Evolutionary conservation across 2,113 vertebrate genomes (phyloP).

Genomic region (Progne subis): DNA sequence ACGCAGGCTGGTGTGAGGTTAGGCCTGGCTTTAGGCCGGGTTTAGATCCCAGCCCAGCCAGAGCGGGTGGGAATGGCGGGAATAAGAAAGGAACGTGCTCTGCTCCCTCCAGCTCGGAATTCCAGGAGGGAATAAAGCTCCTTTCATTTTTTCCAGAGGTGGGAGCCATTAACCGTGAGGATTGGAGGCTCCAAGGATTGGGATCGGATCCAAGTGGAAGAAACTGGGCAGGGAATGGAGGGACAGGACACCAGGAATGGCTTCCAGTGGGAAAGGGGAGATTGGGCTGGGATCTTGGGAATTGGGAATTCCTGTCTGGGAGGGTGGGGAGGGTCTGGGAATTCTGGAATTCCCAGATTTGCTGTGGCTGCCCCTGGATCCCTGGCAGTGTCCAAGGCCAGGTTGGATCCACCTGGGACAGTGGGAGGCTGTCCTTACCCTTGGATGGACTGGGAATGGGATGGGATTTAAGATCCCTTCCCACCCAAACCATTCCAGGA

Average conservation of each 20-base stretch:
- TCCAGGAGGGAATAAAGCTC: not conserved
- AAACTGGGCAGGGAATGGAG: fast-evolving
- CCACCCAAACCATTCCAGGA: too few species aligned
- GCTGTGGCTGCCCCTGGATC: not conserved
- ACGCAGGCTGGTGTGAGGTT: not conserved
- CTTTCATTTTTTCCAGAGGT: not conserved
- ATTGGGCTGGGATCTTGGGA: not conserved
- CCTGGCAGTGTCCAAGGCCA: fast-evolving
- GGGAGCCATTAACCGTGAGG: not conserved
- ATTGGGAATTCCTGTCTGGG: not conserved
- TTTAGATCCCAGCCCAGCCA: not conserved
- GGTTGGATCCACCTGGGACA: fast-evolving
- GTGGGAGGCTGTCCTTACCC: fast-evolving
- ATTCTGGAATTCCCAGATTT: not conserved
- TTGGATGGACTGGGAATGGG: too few species aligned
- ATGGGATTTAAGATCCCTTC: too few species aligned
- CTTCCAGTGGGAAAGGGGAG: too few species aligned
- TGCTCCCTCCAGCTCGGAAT: not conserved
- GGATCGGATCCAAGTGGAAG: too few species aligned
- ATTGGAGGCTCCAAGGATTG: too few species aligned
- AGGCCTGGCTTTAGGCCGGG: not conserved
- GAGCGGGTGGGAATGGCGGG: not conserved
- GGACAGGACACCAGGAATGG: not conserved
- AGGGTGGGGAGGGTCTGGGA: not conserved
- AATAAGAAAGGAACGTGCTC: not conserved